Evolutionary conservation across 2,888 invertebrate genomes (phyloP), one percentile per base, ranked within the genome.

Genomic region (Clistopyga incitator): DNA sequence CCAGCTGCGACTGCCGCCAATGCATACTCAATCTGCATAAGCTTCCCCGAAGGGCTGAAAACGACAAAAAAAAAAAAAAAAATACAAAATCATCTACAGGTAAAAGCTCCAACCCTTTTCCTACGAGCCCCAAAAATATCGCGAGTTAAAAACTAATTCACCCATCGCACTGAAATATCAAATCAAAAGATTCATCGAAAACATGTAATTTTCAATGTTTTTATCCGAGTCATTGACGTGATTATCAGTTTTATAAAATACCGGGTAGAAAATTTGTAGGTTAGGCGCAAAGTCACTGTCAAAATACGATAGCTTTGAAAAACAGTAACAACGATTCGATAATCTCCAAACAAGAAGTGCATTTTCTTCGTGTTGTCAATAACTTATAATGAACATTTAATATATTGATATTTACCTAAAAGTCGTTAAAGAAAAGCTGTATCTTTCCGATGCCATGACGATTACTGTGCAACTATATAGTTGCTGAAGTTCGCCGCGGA

Each of bases 11-110:
- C 99, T 42, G 99, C 99, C 77, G 99, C 99, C 93, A 99, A 95
- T 3, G 99, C 99, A 97, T 99, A 99, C 95, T 99, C 99, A 89
- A 99, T 99, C 94, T 99, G 99, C 77, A 99, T 99, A 90, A 99
- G 95, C 94, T 99, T 99, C 87, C 99, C 99, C 29, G 99, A 99
- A 20, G 99, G 99, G 93, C 99, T 99, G 94, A n/a, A n/a, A n/a
- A n/a, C n/a, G n/a, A n/a, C n/a, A n/a, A n/a, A n/a, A n/a, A n/a
- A n/a, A n/a, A n/a, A n/a, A 94, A 94, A 91, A 87, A 90, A 92
- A 90, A 85, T 87, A 54, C 83, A 71, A n/a, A n/a, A 42, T 42
- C 72, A 18, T 52, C 52, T 42, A n/a, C 6, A 50, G 2, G 42
- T 8, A 56, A 42, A 47, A 68, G 50, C 15, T n/a, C 8, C 38